Percentiles rank a stretch among this genome's conserved stretches.
Evolutionary conservation across 2,113 vertebrate species (phyloP).

Genomic region (Gorsachius goisagi): DNA sequence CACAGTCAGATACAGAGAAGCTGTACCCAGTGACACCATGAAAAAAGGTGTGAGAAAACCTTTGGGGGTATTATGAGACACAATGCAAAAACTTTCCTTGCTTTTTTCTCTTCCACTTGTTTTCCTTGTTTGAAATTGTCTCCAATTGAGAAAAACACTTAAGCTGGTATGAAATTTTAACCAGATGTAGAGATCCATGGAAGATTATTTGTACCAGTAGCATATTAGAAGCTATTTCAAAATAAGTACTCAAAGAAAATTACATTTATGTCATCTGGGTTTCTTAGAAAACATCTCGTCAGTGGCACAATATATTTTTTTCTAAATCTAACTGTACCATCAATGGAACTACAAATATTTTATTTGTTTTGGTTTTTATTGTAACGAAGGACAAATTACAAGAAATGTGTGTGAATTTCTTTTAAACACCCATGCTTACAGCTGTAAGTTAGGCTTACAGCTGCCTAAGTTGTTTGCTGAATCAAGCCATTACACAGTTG

Average conservation of each 20-base stretch:
- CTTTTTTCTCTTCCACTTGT: neutral
- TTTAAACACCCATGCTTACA: neutral
- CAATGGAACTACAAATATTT: neutral
- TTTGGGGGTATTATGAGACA: neutral
- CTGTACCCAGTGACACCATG: neutral
- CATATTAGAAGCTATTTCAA: neutral
- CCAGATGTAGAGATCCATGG: neutral
- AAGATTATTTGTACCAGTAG: neutral
- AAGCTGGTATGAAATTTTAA: neutral
- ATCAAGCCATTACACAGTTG: neutral
- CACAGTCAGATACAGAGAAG: neutral
- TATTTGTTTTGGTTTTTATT: neutral
- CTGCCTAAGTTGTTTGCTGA: neutral
- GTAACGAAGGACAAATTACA: neutral
- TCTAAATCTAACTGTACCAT: neutral
- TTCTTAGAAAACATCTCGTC: neutral
- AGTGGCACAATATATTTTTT: neutral
- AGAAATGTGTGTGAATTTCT: rapidly evolving
- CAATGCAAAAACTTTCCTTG: neutral
- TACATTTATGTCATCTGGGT: neutral
- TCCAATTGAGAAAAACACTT: neutral
- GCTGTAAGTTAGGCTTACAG: neutral
- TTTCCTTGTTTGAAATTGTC: neutral
- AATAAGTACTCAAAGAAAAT: neutral
- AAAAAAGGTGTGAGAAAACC: neutral